Evolutionary conservation across 2,797 vertebrate species (phyloP), one percentile per base, ranked within the genome.

Genomic region (Tenualosa ilisha): DNA sequence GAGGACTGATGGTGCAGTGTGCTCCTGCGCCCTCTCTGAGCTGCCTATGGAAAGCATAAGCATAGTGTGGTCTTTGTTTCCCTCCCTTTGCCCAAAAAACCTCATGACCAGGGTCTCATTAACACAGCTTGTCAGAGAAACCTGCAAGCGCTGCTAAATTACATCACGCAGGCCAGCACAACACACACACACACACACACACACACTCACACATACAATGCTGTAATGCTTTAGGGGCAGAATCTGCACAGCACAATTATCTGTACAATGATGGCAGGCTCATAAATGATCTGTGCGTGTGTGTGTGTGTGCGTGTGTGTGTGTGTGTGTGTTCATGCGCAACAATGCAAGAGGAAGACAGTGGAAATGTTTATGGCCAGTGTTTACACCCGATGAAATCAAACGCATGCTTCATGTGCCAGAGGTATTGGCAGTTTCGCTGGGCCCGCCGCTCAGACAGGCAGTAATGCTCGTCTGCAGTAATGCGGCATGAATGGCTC

Each of bases 101-200:
- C 95, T 95, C 93, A 81, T 90, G 95, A 94, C 93, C 95, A 95
- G 91, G 95, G 95, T 95, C 95, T 95, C 96, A 96, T 97, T 97
- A 97, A 96, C 95, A 91, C 91, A 92, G 95, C 94, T 93, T 93
- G 96, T 96, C 93, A 96, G 94, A 94, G 94, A 94, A 96, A 95
- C 95, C 96, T 96, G 96, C 95, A 93, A 94, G 93, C 89, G 79
- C 92, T 90, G 94, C 93, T 95, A 95, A 96, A 96, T 95, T 96
- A 94, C 94, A 50, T 40, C 72, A 79, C 72, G 26, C 72, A n/a
- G n/a, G n/a, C n/a, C n/a, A n/a, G n/a, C 24, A 13, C 65, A 31
- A n/a, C 31, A 31, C 31, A 31, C 68, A 75, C 82, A 81, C 43
- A 82, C 61, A 54, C 68, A 72, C 68, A 75, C 68, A 75, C 68